Evolutionary conservation across 1,140 invertebrate species (phyloP).

Genomic region (Macrobrachium rosenbergii): DNA sequence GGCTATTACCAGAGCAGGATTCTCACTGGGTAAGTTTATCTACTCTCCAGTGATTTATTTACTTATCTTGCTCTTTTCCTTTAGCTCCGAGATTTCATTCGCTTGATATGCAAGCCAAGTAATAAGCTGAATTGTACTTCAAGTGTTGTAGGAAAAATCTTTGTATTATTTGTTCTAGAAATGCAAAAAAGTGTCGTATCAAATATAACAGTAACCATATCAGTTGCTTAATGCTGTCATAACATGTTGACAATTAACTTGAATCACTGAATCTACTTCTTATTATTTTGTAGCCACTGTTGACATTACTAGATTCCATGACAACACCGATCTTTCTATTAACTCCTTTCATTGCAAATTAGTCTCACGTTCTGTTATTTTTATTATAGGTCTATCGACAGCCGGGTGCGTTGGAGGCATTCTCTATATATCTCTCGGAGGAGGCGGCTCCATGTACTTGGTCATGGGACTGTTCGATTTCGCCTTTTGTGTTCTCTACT

Average conservation of each 20-base stretch:
- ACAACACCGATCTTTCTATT: background rate
- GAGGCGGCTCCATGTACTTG: constrained; percentile 18
- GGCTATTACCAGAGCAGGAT: constrained; percentile 68
- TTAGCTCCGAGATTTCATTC: background rate
- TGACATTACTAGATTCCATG: background rate
- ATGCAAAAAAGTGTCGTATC: background rate
- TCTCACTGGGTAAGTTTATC: background rate
- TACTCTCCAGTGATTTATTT: background rate
- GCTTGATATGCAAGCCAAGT: no score
- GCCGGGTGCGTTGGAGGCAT: constrained; percentile 24
- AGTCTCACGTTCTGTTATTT: background rate
- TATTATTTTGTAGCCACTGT: background rate
- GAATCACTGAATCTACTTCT: no score
- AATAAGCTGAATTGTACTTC: no score
- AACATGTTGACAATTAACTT: no score
- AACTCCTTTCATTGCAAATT: no score
- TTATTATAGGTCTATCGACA: constrained; percentile 20
- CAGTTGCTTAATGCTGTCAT: background rate
- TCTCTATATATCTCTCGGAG: background rate
- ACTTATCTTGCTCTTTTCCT: no score
- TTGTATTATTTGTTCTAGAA: background rate
- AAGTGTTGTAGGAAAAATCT: background rate
- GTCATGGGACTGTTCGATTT: constrained; percentile 12
- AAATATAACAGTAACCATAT: no score
- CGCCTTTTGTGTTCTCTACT: constrained; percentile 16